phyloP scores from a whole-genome alignment of 2,113 vertebrate genomes.

The Protobothrops mucrosquamatus region DNA sequence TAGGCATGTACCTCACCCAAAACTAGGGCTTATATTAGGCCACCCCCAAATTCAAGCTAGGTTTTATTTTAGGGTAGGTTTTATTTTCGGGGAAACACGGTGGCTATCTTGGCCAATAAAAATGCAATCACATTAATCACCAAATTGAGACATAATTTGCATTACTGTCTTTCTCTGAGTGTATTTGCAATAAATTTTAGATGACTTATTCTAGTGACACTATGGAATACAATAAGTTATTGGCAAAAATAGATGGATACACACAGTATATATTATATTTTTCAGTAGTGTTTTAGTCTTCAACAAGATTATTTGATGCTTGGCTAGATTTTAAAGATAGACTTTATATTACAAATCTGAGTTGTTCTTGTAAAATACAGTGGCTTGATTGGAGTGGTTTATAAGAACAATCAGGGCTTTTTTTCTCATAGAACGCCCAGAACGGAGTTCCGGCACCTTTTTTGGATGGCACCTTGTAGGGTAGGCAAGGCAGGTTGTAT shows the following conservation, averaged over 20 bases:
- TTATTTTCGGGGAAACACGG: no score
- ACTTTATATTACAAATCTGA: neutral
- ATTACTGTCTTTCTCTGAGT: conserved; percentile 11
- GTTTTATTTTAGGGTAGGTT: no score
- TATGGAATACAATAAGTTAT: conserved; percentile 24
- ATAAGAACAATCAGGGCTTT: neutral
- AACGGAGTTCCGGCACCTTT: no score
- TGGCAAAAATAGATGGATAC: conserved; percentile 39
- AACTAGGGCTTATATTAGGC: no score
- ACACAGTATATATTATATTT: conserved; percentile 10
- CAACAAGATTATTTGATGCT: neutral
- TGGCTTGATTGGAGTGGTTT: conserved; percentile 25
- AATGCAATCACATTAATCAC: neutral
- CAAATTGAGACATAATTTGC: conserved; percentile 45
- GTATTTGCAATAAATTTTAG: neutral
- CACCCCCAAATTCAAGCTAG: no score
- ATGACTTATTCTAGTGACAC: conserved; percentile 37
- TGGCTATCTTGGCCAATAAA: neutral
- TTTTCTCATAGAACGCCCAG: no score
- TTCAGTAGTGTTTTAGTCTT: conserved; percentile 12
- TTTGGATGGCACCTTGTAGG: no score
- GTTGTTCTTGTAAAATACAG: conserved; percentile 1
- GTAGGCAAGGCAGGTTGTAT: no score
- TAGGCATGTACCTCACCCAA: no score
- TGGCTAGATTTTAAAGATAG: conserved; percentile 9